A percentile compares a stretch with the other conserved stretches of the same genome.
Conservation (phyloP, 2,888 invertebrate species). For the Chymomyza fuscimana region DNA sequence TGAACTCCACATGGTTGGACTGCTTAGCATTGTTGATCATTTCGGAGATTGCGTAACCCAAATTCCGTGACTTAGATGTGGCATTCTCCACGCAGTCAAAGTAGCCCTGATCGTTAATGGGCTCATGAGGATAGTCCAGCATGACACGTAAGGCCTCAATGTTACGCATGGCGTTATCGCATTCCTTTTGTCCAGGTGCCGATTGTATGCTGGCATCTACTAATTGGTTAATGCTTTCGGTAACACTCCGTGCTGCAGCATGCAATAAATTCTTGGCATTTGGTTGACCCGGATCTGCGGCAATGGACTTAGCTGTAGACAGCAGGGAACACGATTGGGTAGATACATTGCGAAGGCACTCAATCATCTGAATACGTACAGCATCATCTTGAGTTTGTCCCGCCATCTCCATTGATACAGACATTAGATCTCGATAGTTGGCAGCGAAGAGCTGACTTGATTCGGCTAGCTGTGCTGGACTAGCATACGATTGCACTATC, state of each 20-base stretch:
- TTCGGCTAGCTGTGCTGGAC: conserved; percentile 85
- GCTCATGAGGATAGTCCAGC: conserved; percentile 91
- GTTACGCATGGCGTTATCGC: conserved; percentile 95
- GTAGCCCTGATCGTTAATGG: conserved; percentile 92
- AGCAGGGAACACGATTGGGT: conserved; percentile 92
- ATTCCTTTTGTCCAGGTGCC: conserved; percentile 97
- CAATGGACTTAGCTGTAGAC: conserved; percentile 92
- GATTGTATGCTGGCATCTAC: conserved; percentile 88
- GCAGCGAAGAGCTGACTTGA: conserved; percentile 89
- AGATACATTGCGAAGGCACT: conserved; percentile 92
- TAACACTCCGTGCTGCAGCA: conserved; percentile 93
- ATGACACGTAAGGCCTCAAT: conserved; percentile 92
- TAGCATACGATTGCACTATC: conserved; percentile 88
- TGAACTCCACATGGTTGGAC: conserved; percentile 91
- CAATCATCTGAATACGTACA: conserved; percentile 90
- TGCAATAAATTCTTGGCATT: conserved; percentile 94
- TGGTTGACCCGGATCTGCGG: conserved; percentile 93
- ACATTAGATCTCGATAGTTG: conserved; percentile 88
- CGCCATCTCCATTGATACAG: conserved; percentile 91
- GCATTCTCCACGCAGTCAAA: conserved; percentile 96
- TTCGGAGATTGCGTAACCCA: conserved; percentile 95
- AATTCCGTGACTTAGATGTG: conserved; percentile 91
- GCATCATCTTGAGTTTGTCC: conserved; percentile 89
- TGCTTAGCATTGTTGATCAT: conserved; percentile 95
- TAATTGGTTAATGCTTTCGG: conserved; percentile 94